These are phyloP conservation scores for Netelia fuscicornis DNA, from an alignment of 2,888 invertebrate species.

Conservation along the genomic window DNA sequence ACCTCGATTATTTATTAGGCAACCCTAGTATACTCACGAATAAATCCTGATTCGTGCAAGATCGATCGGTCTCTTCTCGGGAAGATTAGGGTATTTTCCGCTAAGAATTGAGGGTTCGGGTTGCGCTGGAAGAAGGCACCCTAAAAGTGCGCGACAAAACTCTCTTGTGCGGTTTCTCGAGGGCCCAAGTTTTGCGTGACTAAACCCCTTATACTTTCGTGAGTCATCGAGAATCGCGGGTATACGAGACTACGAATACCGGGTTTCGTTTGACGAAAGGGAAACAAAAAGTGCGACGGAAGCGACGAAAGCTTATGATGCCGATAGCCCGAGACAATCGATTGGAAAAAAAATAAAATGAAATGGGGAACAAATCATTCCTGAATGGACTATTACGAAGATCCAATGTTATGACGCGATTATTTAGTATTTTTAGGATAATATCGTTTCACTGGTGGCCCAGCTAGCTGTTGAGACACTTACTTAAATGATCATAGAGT, in stretches of 20 bases:
- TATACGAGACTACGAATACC: slow-evolving; percentile 34
- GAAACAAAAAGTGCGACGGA: slow-evolving; percentile 21
- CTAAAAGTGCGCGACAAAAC: slow-evolving; percentile 79
- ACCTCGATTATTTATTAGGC: too few species aligned
- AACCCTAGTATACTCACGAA: slow-evolving; percentile 7
- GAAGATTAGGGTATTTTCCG: slow-evolving; percentile 36
- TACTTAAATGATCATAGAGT: slow-evolving; percentile 77
- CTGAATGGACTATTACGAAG: slow-evolving; percentile 8
- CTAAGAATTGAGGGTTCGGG: slow-evolving; percentile 67
- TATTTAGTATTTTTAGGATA: slow-evolving; percentile 33
- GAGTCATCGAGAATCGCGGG: slow-evolving; percentile 56
- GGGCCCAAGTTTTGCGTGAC: slow-evolving; percentile 80
- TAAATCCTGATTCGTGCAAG: slow-evolving; percentile 52
- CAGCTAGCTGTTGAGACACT: slow-evolving; percentile 70
- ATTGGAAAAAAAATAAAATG: background rate
- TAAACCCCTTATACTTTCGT: slow-evolving; percentile 76
- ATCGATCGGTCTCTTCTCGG: slow-evolving; percentile 53
- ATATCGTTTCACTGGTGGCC: slow-evolving; percentile 73
- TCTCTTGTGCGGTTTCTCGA: slow-evolving; percentile 82
- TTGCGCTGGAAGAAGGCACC: slow-evolving; percentile 74
- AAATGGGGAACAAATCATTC: background rate
- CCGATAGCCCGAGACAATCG: background rate
- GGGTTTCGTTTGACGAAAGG: slow-evolving; percentile 46
- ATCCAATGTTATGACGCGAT: slow-evolving; percentile 49
- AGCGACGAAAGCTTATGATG: slow-evolving; percentile 16